phyloP scores from a whole-genome alignment of 2,113 vertebrate species.

The Poeciliopsis occidentalis region DNA sequence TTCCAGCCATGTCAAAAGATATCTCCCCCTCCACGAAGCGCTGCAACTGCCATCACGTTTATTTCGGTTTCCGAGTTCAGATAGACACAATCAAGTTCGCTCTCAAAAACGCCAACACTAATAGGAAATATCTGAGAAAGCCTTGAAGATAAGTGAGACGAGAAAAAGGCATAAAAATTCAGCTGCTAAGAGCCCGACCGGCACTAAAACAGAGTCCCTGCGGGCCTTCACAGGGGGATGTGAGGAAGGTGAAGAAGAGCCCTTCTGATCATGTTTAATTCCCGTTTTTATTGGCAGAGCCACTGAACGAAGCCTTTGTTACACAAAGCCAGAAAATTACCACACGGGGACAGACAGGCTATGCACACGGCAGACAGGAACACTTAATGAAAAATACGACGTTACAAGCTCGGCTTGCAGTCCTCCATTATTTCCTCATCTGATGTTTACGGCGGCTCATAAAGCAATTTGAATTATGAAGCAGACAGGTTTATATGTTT shows the following conservation, averaged over 20 bases:
- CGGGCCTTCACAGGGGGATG: slow-evolving; percentile 7
- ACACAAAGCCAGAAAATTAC: slow-evolving; percentile 39
- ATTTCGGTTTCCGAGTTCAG: neutral
- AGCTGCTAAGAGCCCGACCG: neutral
- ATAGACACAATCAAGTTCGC: slow-evolving; percentile 23
- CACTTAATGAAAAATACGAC: slow-evolving; percentile 51
- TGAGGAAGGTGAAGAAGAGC: slow-evolving; percentile 47
- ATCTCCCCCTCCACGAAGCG: neutral
- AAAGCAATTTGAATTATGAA: slow-evolving; percentile 20
- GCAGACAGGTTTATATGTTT: slow-evolving; percentile 6
- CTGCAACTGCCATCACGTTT: neutral
- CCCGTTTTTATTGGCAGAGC: slow-evolving; percentile 49
- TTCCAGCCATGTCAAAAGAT: too few relatives aligned
- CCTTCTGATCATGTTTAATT: slow-evolving; percentile 55
- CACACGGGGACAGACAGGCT: slow-evolving; percentile 31
- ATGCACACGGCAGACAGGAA: slow-evolving; percentile 50
- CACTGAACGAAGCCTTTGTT: slow-evolving; percentile 44
- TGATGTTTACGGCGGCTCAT: slow-evolving; percentile 2
- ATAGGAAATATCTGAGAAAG: neutral
- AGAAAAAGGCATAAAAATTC: slow-evolving; percentile 22
- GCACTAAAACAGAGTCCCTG: neutral
- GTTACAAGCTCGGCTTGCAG: slow-evolving; percentile 19
- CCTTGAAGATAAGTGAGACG: slow-evolving; percentile 23
- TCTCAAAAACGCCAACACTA: slow-evolving; percentile 46
- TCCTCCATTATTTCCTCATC: neutral